Base-by-base conservation (phyloP, 2,888 invertebrate species). In the Actias luna region DNA sequence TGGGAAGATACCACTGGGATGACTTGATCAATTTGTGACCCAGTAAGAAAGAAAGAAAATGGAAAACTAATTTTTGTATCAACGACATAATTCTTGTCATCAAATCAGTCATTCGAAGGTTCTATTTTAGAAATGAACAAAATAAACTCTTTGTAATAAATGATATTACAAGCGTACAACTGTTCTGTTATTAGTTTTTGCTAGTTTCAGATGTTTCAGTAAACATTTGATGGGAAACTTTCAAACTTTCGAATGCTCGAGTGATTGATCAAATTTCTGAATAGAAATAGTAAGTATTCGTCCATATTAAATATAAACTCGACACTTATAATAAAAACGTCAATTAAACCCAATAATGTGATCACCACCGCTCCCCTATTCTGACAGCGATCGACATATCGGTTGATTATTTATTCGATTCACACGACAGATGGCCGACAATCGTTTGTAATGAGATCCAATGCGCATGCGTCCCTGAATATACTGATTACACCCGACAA, bases 391-490 rank as follows among this genome's bases (percentile, higher is more conserved):
- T 58, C 67, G 65, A 63, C 64, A 66, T 61, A 71, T 71, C 68
- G 69, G 79, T 80, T 80, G 80, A 82, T 83, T 77, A 73, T 66
- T 74, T 73, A 69, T 75, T 73, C 27, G 64, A n/a, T 42, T 42
- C 64, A 62, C 33, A 69, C 81, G 87, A 86, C 89, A 89, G 89
- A 89, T 89, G 88, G 87, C 78, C 69, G 69, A 65, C 80, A 80
- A 85, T 84, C 83, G 68, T 65, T 66, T 61, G 69, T 74, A 74
- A 74, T 67, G 70, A 71, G 72, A 73, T 69, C 68, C 63, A 50
- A 36, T 22, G 59, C 36, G 33, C 14, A 52, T 63, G 60, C 35
- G 25, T 50, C 25, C 61, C 31, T 63, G 60, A 64, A 66, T 65
- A 68, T 71, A 67, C 66, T 62, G 60, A 63, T 67, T 65, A 67